Percentiles rank a stretch among this genome's conserved stretches.
Evolutionary conservation across 2,888 invertebrate genomes (phyloP).

Genomic region (Lasioglossum vierecki): DNA sequence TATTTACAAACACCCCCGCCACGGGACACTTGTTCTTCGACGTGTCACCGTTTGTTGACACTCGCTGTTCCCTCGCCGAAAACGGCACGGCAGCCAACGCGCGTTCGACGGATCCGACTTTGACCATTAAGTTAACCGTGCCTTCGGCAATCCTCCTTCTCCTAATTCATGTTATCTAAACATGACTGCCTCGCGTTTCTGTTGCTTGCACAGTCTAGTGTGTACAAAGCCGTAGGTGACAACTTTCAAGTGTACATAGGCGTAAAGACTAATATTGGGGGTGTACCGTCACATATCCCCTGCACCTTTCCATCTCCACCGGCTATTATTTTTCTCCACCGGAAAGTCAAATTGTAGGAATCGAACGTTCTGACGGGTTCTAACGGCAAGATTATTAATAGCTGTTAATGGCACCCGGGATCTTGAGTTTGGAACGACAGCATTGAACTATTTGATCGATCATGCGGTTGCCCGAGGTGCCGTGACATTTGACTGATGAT

Average conservation of each 20-base stretch:
- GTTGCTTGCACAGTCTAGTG: not conserved
- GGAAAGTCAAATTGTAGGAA: not conserved
- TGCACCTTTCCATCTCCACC: not conserved
- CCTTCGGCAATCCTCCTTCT: not conserved
- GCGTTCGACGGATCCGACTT: slow-evolving; percentile 4
- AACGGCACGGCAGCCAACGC: not conserved
- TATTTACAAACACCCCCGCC: not conserved
- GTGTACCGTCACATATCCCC: not conserved
- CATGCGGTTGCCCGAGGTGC: not conserved
- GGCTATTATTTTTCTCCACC: not conserved
- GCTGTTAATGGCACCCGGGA: not conserved
- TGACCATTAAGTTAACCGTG: slow-evolving; percentile 2
- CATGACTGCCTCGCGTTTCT: not conserved
- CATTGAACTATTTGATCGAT: not conserved
- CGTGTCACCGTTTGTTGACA: not conserved
- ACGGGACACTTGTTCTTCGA: not conserved
- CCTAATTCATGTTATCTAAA: slow-evolving; percentile 10
- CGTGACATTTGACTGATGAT: not conserved
- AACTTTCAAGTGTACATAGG: not conserved
- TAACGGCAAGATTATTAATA: not conserved
- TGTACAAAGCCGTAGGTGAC: slow-evolving; percentile 2
- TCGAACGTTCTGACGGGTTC: not conserved
- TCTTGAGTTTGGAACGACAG: not conserved
- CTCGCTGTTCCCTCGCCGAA: not conserved
- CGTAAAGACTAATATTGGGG: not conserved